Conservation (phyloP, 2,797 vertebrate species). For the Hozukius guyotensis region DNA sequence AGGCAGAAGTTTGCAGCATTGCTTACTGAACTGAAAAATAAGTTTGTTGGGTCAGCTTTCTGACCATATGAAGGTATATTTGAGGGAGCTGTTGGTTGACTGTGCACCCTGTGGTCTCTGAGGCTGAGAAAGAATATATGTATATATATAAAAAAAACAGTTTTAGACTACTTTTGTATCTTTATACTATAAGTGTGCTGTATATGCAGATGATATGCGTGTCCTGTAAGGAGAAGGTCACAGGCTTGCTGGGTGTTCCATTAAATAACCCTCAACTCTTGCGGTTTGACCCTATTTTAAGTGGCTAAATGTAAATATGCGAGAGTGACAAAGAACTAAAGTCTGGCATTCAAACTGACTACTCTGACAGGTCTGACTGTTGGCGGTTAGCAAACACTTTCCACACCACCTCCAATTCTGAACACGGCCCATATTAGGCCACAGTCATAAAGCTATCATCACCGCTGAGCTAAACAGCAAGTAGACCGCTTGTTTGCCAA, state of each 20-base stretch:
- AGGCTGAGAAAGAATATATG: not conserved
- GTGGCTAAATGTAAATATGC: not conserved
- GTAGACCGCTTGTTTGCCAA: slow-evolving; percentile 36
- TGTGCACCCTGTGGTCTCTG: not conserved
- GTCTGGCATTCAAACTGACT: not conserved
- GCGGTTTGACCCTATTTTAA: not conserved
- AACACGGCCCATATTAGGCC: slow-evolving; percentile 30
- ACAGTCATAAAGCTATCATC: slow-evolving; percentile 34
- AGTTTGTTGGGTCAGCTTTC: slow-evolving; percentile 14
- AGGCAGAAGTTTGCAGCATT: slow-evolving; percentile 16
- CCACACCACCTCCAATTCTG: slow-evolving; percentile 9
- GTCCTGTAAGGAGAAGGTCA: not conserved
- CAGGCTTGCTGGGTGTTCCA: not conserved
- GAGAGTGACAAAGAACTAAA: not conserved
- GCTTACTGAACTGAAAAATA: slow-evolving; percentile 13
- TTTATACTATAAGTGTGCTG: not conserved
- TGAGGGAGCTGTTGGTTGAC: not conserved
- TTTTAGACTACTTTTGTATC: not conserved
- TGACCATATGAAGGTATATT: not conserved
- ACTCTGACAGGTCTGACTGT: not conserved
- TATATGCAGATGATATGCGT: not conserved
- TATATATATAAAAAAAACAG: not conserved
- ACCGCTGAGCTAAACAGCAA: slow-evolving; percentile 9
- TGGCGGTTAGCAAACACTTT: slow-evolving; percentile 8
- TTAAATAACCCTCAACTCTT: not conserved